Base-by-base conservation (phyloP, 35 echinoderm and acorn worm genomes). In the Amphiura filiformis region DNA sequence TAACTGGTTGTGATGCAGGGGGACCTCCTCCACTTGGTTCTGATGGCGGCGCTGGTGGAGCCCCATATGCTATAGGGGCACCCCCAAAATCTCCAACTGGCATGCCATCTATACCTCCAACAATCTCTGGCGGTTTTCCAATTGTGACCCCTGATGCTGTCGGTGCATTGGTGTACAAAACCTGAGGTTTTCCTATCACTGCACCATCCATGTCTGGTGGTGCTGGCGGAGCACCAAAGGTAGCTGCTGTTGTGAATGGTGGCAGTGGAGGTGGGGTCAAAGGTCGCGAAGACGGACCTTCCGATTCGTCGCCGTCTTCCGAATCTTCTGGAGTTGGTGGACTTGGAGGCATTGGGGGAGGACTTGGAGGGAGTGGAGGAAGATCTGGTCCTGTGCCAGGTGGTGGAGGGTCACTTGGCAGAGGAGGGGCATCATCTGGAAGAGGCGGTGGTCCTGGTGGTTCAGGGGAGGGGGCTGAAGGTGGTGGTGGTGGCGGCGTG, bases 101-200 rank as follows among this genome's bases (percentile, higher is more conserved):
- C 61, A 70, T 70, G 2, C 61, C 61, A 70, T 70, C 28, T 11
- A 70, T 70, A 70, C 61, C 61, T 13, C 2, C 61, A 49, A 32
- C 31, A 30, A 37, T 31, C 11, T 34, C 32, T 47, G 38, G 81
- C 20, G 28, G 32, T 47, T 20, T 34, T 1, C 47, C 23, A 28
- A 34, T 83, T 47, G 39, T 13, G 14, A 15, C 32, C 9, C 32
- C 39, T 81, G 39, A 4, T 31, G 32, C 20, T 31, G 32, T 9
- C 38, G 38, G 34, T 39, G 34, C 38, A 39, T 80, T 80, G 17
- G 78, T 80, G 34, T 80, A 37, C 17, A 80, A 18, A 4, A 36
- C 17, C 34, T 80, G 78, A 42, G 93, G 93, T 89, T 95, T 95
- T 31, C 89, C 86, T 30, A 95, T 92, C 38, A 95, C 86, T 31